Base-by-base conservation (phyloP, 2,797 vertebrate genomes). In the Sebastiscus albofasciatus region DNA sequence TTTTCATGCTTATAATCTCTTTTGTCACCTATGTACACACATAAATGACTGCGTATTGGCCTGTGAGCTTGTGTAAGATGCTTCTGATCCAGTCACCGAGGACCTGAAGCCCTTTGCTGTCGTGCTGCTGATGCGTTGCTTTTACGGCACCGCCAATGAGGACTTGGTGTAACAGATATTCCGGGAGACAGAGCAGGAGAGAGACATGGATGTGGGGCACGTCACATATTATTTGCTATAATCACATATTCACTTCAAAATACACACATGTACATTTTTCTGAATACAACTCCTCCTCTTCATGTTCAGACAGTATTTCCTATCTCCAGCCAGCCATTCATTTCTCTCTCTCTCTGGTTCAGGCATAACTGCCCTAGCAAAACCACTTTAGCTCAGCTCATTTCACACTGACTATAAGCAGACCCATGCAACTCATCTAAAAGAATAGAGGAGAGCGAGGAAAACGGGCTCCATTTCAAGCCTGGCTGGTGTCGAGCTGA, bases 391-490 rank as follows among this genome's bases (percentile, higher is more conserved):
- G 79, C 76, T 87, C 86, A 90, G 83, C 85, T 92, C 89, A 87
- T 92, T 94, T 92, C 90, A 90, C 87, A 88, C 69, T 26, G 75
- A 82, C 84, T 82, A 49, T 81, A 87, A 76, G 67, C 73, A 83
- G 78, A 80, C 71, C 82, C 62, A 56, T 83, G 69, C 82, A 91
- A 87, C 79, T 85, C 82, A 86, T 91, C 77, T 73, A 61, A 83
- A 83, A 89, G 89, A 90, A 90, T 36, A 78, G 83, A 82, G 34
- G 81, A 82, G 72, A 89, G 81, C 9, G 14, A 68, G 77, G 77
- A 76, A 87, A 90, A 89, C 67, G 8, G 77, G 80, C 87, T 89
- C 73, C 77, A 91, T 93, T 93, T 92, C 89, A 91, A 91, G 92
- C 84, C 73, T 88, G 88, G 46, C 75, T 88, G 89, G 72, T 88